These are phyloP conservation scores for Alentia gelatinosa DNA, from an alignment of 2,888 invertebrate genomes.

Conservation along the genomic window DNA sequence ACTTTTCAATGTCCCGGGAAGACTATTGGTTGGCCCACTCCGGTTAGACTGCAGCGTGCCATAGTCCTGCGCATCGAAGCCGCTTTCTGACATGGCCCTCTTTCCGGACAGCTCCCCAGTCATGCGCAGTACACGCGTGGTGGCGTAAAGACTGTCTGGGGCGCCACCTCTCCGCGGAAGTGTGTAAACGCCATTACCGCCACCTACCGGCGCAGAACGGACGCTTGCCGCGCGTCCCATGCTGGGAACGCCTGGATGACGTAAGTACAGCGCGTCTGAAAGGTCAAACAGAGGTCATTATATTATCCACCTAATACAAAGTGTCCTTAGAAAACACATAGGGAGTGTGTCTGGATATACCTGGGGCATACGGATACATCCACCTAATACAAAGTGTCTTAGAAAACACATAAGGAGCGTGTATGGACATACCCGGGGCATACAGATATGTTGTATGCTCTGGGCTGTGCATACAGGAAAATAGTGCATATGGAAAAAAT, in stretches of 20 bases:
- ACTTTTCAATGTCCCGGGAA: constrained; percentile 50
- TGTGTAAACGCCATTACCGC: constrained; percentile 53
- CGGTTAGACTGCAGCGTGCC: constrained; percentile 14
- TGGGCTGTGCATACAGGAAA: no score
- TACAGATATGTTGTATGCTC: no score
- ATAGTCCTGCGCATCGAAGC: constrained; percentile 23
- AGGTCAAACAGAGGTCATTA: no score
- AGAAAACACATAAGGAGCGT: no score
- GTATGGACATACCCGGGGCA: no score
- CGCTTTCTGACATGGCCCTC: constrained; percentile 10
- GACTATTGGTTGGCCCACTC: constrained; percentile 1
- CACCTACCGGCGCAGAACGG: constrained; percentile 70
- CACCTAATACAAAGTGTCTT: no score
- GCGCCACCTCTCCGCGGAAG: constrained; percentile 4
- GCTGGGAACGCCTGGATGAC: constrained; percentile 65
- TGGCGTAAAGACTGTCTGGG: constrained; percentile 31
- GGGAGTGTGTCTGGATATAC: no score
- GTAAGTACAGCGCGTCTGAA: constrained; percentile 71
- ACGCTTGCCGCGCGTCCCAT: constrained; percentile 69
- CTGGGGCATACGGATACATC: no score
- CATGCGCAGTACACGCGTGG: constrained; percentile 35
- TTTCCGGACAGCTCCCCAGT: constrained; percentile 49
- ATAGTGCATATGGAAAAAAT: no score
- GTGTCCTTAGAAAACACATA: no score
- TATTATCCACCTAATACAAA: no score